A percentile compares a stretch with the other conserved stretches of the same genome.
Evolutionary conservation across 2,797 vertebrate genomes (phyloP).

Genomic region (Oryzias sinensis): DNA sequence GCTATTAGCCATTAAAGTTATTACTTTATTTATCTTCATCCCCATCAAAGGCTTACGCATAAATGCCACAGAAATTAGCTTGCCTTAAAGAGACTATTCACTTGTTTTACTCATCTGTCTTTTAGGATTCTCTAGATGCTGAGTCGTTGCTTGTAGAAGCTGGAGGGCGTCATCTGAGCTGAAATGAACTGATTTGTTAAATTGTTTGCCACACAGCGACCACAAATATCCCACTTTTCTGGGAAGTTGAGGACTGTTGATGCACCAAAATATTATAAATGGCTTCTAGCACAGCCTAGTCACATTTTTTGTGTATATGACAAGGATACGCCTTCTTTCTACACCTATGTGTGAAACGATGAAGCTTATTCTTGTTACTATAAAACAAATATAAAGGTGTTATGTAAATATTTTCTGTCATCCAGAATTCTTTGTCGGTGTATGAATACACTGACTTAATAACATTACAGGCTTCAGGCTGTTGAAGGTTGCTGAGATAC

Average conservation of each 20-base stretch:
- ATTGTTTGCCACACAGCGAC: constrained; percentile 63
- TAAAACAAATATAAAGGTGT: no score
- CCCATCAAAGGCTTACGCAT: background rate
- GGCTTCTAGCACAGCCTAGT: constrained; percentile 45
- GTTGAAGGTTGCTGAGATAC: no score
- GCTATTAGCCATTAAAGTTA: constrained; percentile 27
- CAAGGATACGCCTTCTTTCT: constrained; percentile 11
- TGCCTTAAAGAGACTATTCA: constrained; percentile 37
- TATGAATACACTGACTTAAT: no score
- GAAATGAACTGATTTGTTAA: constrained; percentile 74
- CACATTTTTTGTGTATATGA: constrained; percentile 22
- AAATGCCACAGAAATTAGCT: background rate
- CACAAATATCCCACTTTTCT: constrained; percentile 63
- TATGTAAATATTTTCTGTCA: no score
- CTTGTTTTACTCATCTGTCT: constrained; percentile 51
- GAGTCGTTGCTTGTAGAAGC: constrained; percentile 57
- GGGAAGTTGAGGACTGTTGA: constrained; percentile 53
- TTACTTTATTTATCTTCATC: constrained; percentile 27
- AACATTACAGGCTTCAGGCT: no score
- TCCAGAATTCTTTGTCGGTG: no score
- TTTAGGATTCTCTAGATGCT: constrained; percentile 42
- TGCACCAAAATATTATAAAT: constrained; percentile 58
- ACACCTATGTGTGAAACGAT: background rate
- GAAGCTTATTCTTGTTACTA: no score
- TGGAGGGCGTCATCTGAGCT: constrained; percentile 41